Evolutionary conservation across 2,113 vertebrate species (phyloP).

Genomic region (Malaclemys terrapin): DNA sequence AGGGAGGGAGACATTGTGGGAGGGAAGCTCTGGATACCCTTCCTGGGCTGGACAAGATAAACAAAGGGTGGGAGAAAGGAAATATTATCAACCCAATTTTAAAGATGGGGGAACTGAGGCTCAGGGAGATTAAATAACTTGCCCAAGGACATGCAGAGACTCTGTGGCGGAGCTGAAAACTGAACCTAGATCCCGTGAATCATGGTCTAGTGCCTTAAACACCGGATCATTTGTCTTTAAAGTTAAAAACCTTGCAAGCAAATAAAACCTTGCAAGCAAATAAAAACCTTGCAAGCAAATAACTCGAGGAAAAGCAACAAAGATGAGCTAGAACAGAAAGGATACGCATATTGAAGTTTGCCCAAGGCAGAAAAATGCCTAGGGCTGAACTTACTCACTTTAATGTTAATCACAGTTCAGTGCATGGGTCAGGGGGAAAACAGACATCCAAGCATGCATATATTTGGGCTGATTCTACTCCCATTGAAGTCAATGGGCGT

Average conservation of each 20-base stretch:
- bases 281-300: slow-evolving; percentile 2
- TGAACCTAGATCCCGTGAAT: neutral
- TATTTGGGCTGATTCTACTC: neutral
- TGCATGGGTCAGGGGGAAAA: slow-evolving; percentile 9
- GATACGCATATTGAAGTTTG: neutral
- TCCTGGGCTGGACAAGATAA: neutral
- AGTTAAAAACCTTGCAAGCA: neutral
- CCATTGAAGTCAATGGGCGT: neutral
- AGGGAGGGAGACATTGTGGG: neutral
- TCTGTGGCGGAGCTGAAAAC: neutral
- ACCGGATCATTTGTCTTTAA: neutral
- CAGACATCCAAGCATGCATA: neutral
- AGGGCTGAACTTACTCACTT: neutral
- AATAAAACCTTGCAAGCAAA: neutral
- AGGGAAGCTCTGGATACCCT: neutral
- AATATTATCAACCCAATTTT: neutral
- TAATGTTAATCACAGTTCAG: slow-evolving; percentile 10
- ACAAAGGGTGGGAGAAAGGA: neutral
- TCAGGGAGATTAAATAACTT: neutral
- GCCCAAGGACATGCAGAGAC: neutral
- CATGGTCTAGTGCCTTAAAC: neutral
- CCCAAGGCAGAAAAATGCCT: slow-evolving; percentile 18
- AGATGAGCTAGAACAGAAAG: neutral
- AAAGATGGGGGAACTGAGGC: neutral
- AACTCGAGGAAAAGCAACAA: neutral